A percentile compares a stretch with the other conserved stretches of the same genome.
phyloP scores from a whole-genome alignment of 2,113 vertebrate genomes.

The Brevimyrus niger region DNA sequence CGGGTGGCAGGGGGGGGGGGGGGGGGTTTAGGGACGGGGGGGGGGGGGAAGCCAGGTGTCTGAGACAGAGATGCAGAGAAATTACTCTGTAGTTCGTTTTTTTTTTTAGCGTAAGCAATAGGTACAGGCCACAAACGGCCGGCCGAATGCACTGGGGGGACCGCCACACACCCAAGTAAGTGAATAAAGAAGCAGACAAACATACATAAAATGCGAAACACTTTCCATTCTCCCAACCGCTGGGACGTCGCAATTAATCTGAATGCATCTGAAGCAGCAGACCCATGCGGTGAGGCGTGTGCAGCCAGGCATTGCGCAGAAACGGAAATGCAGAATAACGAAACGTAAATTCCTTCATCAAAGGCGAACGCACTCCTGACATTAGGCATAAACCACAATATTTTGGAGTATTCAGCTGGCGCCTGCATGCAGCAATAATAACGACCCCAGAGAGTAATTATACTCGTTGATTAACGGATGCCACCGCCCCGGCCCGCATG shows the following conservation, averaged over 20 bases:
- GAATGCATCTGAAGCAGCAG: neutral
- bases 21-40: neutral
- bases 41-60: neutral
- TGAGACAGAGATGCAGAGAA: neutral
- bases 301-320: neutral
- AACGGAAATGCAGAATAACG: neutral
- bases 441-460: slow-evolving; percentile 22
- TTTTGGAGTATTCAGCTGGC: neutral
- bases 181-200: neutral
- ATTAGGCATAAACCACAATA: neutral
- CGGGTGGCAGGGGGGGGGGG: too few relatives aligned
- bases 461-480: slow-evolving; percentile 20
- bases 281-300: neutral
- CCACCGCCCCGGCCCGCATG: slow-evolving; percentile 14
- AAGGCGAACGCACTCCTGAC: neutral
- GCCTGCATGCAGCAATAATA: neutral
- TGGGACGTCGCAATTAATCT: neutral
- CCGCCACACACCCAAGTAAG: neutral
- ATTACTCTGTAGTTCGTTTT: neutral
- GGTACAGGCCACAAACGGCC: neutral
- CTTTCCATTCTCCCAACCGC: neutral
- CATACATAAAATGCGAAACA: neutral
- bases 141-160: neutral
- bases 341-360: neutral
- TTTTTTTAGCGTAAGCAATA: neutral